Percentiles rank a stretch among this genome's conserved stretches.
These are phyloP conservation scores for Meloe dianella DNA, from an alignment of 2,888 invertebrate species.

Conservation along the genomic window DNA sequence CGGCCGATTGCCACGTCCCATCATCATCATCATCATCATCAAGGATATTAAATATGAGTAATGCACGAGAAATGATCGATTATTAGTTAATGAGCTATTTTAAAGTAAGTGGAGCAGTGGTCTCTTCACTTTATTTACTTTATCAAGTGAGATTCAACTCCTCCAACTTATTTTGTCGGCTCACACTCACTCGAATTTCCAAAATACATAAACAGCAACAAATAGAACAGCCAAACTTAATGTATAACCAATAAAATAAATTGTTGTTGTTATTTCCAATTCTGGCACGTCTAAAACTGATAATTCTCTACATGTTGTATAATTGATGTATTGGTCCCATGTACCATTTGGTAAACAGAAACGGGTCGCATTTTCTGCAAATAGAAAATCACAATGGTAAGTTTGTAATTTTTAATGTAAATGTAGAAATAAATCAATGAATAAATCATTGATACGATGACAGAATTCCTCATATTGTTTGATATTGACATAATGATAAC, in stretches of 20 bases:
- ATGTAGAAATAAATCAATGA: background rate
- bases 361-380: slow-evolving; percentile 82
- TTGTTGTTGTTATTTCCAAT: slow-evolving; percentile 73
- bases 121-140: slow-evolving; percentile 56
- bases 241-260: slow-evolving; percentile 84
- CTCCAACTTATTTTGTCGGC: slow-evolving; percentile 54
- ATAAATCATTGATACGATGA: background rate
- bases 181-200: slow-evolving; percentile 82
- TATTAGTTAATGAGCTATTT: slow-evolving; percentile 34
- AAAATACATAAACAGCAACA: slow-evolving; percentile 81
- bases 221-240: slow-evolving; percentile 79
- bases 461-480: background rate
- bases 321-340: slow-evolving; percentile 79
- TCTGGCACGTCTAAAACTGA: slow-evolving; percentile 34
- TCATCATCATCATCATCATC: background rate
- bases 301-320: slow-evolving; percentile 69
- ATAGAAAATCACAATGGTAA: slow-evolving; percentile 21
- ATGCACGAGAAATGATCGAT: too few species aligned
- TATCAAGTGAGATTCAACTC: slow-evolving; percentile 59
- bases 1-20: slow-evolving; percentile 33
- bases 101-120: slow-evolving; percentile 58
- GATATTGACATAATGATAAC: slow-evolving; percentile 3
- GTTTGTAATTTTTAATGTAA: background rate
- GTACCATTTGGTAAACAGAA: slow-evolving; percentile 75
- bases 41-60: background rate